Percentiles rank a stretch among this genome's conserved stretches.
phyloP scores from a whole-genome alignment of 2,888 invertebrate species.

The Sphecodes monilicornis region DNA sequence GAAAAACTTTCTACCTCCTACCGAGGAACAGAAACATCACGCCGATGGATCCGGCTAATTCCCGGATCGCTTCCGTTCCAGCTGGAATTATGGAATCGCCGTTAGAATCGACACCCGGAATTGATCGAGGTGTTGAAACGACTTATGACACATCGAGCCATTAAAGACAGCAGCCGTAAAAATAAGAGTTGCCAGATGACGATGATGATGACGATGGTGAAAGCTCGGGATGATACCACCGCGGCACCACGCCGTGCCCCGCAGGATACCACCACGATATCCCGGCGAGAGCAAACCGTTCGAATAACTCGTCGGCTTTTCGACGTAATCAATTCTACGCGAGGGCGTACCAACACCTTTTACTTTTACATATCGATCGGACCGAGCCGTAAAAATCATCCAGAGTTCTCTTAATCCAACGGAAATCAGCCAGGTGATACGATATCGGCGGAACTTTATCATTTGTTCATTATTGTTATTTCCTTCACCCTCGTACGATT shows the following conservation, averaged over 20 bases:
- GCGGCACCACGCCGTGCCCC: slow-evolving; percentile 76
- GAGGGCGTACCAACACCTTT: slow-evolving; percentile 45
- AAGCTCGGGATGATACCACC: slow-evolving; percentile 73
- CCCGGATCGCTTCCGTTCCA: background rate
- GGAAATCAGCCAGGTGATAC: background rate
- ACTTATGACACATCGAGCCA: slow-evolving; percentile 73
- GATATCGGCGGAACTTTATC: background rate
- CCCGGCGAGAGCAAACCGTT: slow-evolving; percentile 72
- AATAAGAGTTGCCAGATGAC: slow-evolving; percentile 75
- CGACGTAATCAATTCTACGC: slow-evolving; percentile 60
- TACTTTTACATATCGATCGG: slow-evolving; percentile 17
- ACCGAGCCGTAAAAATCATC: background rate
- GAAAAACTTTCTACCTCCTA: background rate
- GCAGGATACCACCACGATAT: slow-evolving; percentile 75
- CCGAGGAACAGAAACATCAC: background rate
- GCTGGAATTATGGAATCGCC: slow-evolving; percentile 7
- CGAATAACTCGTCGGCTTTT: slow-evolving; percentile 69
- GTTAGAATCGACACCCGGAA: slow-evolving; percentile 39
- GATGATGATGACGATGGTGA: slow-evolving; percentile 76
- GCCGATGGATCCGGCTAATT: background rate
- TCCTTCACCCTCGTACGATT: background rate
- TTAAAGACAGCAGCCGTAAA: slow-evolving; percentile 65
- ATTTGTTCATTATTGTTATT: background rate
- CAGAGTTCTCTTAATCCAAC: background rate
- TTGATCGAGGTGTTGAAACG: slow-evolving; percentile 69